These are phyloP conservation scores for Anser cygnoides DNA, from an alignment of 2,113 vertebrate species.

Conservation along the genomic window DNA sequence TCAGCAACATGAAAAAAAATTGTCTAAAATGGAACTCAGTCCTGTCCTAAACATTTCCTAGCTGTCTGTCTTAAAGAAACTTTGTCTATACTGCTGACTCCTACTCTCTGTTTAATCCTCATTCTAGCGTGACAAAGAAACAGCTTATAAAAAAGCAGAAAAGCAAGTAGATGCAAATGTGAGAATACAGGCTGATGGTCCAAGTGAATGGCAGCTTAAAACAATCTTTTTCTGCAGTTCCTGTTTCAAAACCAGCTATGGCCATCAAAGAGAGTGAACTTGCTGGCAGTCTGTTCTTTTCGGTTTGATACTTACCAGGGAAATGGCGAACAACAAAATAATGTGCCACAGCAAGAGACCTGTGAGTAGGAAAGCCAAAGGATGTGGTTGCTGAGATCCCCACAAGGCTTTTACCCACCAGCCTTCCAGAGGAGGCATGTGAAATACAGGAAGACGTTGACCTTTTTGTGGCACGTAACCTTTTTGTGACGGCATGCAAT, in stretches of 20 bases:
- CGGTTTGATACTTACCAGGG: background rate
- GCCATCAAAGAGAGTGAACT: background rate
- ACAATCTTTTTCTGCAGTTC: background rate
- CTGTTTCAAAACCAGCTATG: background rate
- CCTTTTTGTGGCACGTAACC: no score
- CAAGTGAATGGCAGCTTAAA: background rate
- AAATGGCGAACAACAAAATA: background rate
- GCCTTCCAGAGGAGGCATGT: background rate
- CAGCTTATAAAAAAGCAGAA: background rate
- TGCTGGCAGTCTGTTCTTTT: background rate
- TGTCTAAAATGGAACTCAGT: background rate
- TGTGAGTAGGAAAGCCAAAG: accelerated
- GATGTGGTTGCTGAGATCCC: background rate
- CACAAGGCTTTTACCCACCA: background rate
- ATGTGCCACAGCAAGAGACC: accelerated
- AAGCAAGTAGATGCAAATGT: background rate
- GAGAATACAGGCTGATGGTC: background rate
- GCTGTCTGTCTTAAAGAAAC: background rate
- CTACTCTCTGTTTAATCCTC: background rate
- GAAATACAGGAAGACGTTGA: background rate
- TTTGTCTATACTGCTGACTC: background rate
- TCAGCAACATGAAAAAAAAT: background rate
- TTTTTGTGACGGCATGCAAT: accelerated
- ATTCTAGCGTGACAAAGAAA: background rate
- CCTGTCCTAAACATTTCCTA: background rate